These are phyloP conservation scores for Drosophila koepferae DNA, from an alignment of 2,888 invertebrate species.

Conservation along the genomic window DNA sequence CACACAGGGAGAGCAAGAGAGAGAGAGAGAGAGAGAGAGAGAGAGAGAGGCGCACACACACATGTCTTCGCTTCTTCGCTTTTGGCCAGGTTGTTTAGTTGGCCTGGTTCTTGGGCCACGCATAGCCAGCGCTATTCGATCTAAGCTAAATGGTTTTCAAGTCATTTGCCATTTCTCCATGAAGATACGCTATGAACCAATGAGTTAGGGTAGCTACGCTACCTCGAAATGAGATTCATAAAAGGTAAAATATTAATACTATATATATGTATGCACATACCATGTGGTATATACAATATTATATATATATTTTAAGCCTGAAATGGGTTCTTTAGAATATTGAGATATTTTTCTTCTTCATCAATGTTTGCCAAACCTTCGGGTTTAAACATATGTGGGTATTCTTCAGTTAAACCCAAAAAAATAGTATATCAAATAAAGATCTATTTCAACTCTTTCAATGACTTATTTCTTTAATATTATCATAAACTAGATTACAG, in stretches of 20 bases:
- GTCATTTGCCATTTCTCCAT: conserved; percentile 49
- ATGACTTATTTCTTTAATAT: background rate
- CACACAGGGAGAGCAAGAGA: background rate
- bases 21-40: background rate
- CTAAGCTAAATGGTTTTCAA: conserved; percentile 27
- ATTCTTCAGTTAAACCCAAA: no score
- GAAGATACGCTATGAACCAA: conserved; percentile 15
- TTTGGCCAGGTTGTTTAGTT: conserved; percentile 32
- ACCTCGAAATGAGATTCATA: background rate
- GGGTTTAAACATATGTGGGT: no score
- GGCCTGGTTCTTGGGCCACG: conserved; percentile 46
- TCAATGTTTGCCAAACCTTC: no score
- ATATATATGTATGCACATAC: no score
- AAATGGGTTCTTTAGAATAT: background rate
- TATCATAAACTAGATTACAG: background rate
- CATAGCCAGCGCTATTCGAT: conserved; percentile 22
- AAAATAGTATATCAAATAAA: no score
- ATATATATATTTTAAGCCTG: no score
- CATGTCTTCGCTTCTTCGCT: conserved; percentile 25
- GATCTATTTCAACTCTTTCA: background rate
- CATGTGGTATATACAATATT: no score
- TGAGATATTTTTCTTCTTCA: background rate
- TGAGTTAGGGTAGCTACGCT: background rate
- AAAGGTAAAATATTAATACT: background rate
- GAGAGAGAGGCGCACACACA: background rate